phyloP scores from a whole-genome alignment of 1,140 invertebrate species.

The Drosophila arizonae region DNA sequence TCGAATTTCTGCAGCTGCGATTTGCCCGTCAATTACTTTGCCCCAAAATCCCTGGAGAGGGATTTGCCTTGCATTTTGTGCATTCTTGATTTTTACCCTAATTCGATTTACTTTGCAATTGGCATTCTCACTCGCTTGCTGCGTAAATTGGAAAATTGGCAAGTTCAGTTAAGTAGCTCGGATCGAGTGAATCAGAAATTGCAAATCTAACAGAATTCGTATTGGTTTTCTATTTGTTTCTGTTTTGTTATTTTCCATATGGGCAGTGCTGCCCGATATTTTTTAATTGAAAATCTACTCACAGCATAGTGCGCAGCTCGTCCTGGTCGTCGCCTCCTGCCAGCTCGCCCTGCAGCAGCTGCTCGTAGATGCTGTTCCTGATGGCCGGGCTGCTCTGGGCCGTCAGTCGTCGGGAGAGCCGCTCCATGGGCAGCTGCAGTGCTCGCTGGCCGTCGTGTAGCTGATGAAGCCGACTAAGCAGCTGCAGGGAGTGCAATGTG shows the following conservation, averaged over 20 bases:
- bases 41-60: background rate
- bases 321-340: conserved; percentile 63
- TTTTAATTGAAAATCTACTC: conserved; percentile 55
- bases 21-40: background rate
- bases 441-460: conserved; percentile 57
- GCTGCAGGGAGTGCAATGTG: conserved; percentile 52
- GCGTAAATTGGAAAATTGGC: conserved; percentile 6
- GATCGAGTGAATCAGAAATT: background rate
- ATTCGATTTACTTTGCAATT: conserved; percentile 5
- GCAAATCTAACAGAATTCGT: background rate
- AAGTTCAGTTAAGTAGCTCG: background rate
- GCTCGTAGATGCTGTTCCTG: conserved; percentile 53
- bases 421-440: conserved; percentile 60
- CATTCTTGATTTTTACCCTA: background rate
- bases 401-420: conserved; percentile 49
- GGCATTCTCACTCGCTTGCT: background rate
- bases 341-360: conserved; percentile 51
- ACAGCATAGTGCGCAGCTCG: conserved; percentile 57
- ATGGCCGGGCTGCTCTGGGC: conserved; percentile 39
- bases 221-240: background rate
- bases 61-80: background rate
- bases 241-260: background rate
- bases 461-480: conserved; percentile 68
- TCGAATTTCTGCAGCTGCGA: too few relatives aligned
- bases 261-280: conserved; percentile 8